Percentiles rank a stretch among this genome's conserved stretches.
phyloP scores from a whole-genome alignment of 2,888 invertebrate species.

The Cheilosia grossa region DNA sequence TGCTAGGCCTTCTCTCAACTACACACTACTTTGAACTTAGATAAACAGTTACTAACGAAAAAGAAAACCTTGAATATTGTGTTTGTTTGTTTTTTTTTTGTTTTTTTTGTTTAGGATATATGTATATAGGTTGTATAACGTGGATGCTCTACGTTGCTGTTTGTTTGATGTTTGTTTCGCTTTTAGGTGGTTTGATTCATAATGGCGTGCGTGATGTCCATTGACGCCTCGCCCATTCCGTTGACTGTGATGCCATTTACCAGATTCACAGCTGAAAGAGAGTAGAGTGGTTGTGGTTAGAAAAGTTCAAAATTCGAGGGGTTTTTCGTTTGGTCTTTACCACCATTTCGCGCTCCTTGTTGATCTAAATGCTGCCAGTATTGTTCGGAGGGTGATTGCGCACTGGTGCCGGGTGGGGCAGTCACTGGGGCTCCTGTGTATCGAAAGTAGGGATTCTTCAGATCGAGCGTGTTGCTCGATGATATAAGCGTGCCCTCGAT shows the following conservation, averaged over 20 bases:
- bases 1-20: constrained; percentile 42
- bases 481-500: constrained; percentile 94
- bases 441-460: constrained; percentile 99
- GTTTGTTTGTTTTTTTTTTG: not conserved
- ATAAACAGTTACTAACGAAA: constrained; percentile 68
- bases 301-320: constrained; percentile 28
- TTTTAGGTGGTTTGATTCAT: constrained; percentile 80
- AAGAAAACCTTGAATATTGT: constrained; percentile 57
- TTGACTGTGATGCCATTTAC: constrained; percentile 90
- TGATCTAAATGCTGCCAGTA: constrained; percentile 95
- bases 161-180: constrained; percentile 27
- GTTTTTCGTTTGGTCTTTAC: constrained; percentile 42
- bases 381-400: constrained; percentile 95
- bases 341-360: constrained; percentile 84
- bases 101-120: constrained; percentile 54
- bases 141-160: constrained; percentile 66
- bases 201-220: constrained; percentile 87
- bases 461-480: constrained; percentile 95
- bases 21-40: constrained; percentile 73
- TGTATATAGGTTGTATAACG: constrained; percentile 67
- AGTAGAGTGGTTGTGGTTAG: constrained; percentile 1
- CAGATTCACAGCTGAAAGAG: constrained; percentile 87
- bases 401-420: constrained; percentile 95
- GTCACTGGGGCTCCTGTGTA: constrained; percentile 96
- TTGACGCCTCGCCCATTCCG: constrained; percentile 89